These are phyloP conservation scores for Lycodopsis pacificus DNA, from an alignment of 2,797 vertebrate genomes.

Conservation along the genomic window DNA sequence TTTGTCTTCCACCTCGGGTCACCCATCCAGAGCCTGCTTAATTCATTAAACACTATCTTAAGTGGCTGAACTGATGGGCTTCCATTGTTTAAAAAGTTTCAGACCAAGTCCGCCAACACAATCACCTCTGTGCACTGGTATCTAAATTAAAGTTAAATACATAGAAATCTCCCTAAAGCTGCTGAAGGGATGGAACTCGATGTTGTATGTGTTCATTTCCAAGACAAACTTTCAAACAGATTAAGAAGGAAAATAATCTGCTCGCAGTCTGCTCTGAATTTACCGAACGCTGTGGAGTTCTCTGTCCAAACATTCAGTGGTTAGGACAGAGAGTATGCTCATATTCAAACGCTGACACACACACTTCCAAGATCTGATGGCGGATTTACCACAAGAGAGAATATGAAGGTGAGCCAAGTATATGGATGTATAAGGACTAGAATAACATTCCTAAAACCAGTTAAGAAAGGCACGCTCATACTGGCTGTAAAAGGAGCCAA, in stretches of 20 bases:
- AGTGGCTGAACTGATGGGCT: constrained; percentile 66
- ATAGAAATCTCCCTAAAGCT: constrained; percentile 67
- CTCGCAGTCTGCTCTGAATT: constrained; percentile 63
- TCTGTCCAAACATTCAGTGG: constrained; percentile 62
- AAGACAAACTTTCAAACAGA: constrained; percentile 77
- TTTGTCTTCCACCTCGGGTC: constrained; percentile 64
- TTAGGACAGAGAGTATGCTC: constrained; percentile 48
- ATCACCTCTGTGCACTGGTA: constrained; percentile 63
- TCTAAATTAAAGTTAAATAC: constrained; percentile 83
- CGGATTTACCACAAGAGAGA: not conserved
- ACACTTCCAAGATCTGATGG: no score
- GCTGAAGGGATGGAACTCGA: constrained; percentile 30
- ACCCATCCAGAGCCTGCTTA: constrained; percentile 50
- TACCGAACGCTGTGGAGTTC: constrained; percentile 41
- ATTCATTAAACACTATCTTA: constrained; percentile 72
- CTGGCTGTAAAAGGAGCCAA: not conserved
- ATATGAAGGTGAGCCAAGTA: constrained; percentile 14
- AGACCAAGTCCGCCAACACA: constrained; percentile 55
- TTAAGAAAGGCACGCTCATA: not conserved
- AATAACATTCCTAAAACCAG: not conserved
- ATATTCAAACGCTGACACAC: constrained; percentile 12
- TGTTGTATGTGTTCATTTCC: constrained; percentile 69
- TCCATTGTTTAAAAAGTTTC: constrained; percentile 69
- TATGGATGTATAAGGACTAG: not conserved
- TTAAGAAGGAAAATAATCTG: constrained; percentile 60